Evolutionary conservation across 1,140 invertebrate genomes (phyloP), one percentile per base, ranked within the genome.

Genomic region (Dolichoris vasculosae): DNA sequence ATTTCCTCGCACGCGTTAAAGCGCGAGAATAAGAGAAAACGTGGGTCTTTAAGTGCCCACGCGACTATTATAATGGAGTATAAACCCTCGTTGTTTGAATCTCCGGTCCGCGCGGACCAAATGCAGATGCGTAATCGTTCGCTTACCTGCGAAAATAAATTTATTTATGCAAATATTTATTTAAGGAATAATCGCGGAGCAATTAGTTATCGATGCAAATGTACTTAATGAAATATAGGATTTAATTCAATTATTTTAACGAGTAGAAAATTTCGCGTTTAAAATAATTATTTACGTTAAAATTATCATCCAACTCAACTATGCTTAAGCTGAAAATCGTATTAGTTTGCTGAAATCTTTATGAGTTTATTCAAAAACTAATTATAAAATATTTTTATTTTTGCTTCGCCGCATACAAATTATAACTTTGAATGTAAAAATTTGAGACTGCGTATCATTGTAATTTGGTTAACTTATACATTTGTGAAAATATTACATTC

Each of bases 161-260:
- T 83, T 76, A 59, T 83, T 82, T 83, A 83, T 63, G 71, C 38
- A 83, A 83, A 83, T 83, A 75, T 76, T 75, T 63, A 76, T 83
- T 75, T 83, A 32, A 32, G 30, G 0, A 71, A 23, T 75, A 38
- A 40, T 73, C 26, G 35, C 32, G 35, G 38, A 11, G 23, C 64
- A 8, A 64, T 17, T 67, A 48, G 7, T 48, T 71, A 20, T 81
- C 15, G 55, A 9, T 32, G 30, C 38, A 26, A 48, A 30, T 64
- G 46, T 67, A 30, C 38, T 81, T 40, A 3, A 48, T 46, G 30
- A 4, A 69, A 69, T 40, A 59, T 38, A 30, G n/a, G 46, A 43
- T 81, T 30, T 35, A 35, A 46, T 67, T 76, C 48, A 11, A 76
- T 48, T 76, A 76, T 48, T 48, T 46, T n/a, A 43, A 71, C n/a